Percentiles rank a stretch among this genome's conserved stretches.
Evolutionary conservation across 1,140 invertebrate species (phyloP).

Genomic region (Ruditapes philippinarum): DNA sequence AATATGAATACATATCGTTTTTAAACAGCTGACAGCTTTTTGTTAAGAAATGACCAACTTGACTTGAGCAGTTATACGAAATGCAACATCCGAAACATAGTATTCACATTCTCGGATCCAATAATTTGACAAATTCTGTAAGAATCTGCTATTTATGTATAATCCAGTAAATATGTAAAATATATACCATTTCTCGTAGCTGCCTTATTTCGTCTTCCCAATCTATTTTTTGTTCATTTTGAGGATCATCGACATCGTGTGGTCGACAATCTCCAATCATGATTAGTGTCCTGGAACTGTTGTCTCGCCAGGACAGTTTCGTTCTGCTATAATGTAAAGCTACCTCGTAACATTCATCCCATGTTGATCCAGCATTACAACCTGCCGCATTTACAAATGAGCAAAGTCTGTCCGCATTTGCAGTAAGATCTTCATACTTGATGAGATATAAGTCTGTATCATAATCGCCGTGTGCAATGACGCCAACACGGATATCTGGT

Average conservation of each 20-base stretch:
- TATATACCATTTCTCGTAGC: constrained; percentile 16
- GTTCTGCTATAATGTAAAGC: constrained; percentile 12
- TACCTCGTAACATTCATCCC: constrained; percentile 68
- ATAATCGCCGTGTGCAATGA: constrained; percentile 73
- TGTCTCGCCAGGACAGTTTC: background rate
- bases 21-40: too few relatives aligned
- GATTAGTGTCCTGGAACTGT: background rate
- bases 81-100: too few relatives aligned
- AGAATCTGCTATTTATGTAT: too few relatives aligned
- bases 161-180: too few relatives aligned
- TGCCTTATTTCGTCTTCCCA: constrained; percentile 3
- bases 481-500: constrained; percentile 61
- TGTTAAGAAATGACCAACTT: too few relatives aligned
- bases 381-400: constrained; percentile 64
- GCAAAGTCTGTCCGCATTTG: constrained; percentile 47
- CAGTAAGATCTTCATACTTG: constrained; percentile 66
- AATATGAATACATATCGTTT: too few relatives aligned
- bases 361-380: background rate
- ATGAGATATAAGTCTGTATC: constrained; percentile 67
- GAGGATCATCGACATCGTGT: background rate
- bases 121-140: too few relatives aligned
- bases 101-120: too few relatives aligned
- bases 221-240: background rate
- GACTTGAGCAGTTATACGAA: too few relatives aligned
- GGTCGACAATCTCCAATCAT: constrained; percentile 27